Base-by-base conservation (phyloP, 2,888 invertebrate genomes). In the Synanthedon formicaeformis region DNA sequence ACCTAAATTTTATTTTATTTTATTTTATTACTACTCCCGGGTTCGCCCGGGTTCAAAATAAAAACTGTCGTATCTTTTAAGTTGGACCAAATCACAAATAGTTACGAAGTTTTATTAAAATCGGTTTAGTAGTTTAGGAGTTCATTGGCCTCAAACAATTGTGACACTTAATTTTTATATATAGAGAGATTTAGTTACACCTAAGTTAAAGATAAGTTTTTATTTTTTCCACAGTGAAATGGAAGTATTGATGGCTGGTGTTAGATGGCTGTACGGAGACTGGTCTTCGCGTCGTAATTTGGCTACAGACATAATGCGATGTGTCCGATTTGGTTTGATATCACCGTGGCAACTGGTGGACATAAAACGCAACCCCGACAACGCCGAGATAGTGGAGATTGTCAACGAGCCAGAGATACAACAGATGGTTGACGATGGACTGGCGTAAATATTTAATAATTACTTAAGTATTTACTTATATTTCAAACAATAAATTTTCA, bases 331-430 rank as follows among this genome's bases (percentile, higher is more conserved):
- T 67, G 93, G 94, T 0, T 88, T 94, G 48, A 92, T 95, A 64
- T 92, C 93, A 0, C 93, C 94, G 0, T 93, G 94, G 92, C 92
- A 94, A 65, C 85, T 95, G 34, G 92, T 94, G 0, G 93, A 94
- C 57, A 91, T 95, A 50, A 92, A 92, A 60, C 86, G 93, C 23
- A 93, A 93, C 68, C 91, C 91, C 0, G 92, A 92, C 65, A 92
- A 92, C 65, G 89, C 90, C 0, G 93, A 94, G 65, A 91, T 95
- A 59, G 81, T 92, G 60, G 91, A 92, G 56, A 82, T 94, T 10
- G 90, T 92, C 54, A 89, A 90, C 53, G 89, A 91, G 60, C 81
- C 91, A 0, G 91, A 91, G 58, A 91, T 95, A 14, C 92, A 92
- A 63, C 91, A 93, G 67, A 92, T 93, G 91, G 91, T 95, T 14